Percentiles rank a stretch among this genome's conserved stretches.
Evolutionary conservation across 2,113 vertebrate species (phyloP).

Genomic region (Prionailurus bengalensis): DNA sequence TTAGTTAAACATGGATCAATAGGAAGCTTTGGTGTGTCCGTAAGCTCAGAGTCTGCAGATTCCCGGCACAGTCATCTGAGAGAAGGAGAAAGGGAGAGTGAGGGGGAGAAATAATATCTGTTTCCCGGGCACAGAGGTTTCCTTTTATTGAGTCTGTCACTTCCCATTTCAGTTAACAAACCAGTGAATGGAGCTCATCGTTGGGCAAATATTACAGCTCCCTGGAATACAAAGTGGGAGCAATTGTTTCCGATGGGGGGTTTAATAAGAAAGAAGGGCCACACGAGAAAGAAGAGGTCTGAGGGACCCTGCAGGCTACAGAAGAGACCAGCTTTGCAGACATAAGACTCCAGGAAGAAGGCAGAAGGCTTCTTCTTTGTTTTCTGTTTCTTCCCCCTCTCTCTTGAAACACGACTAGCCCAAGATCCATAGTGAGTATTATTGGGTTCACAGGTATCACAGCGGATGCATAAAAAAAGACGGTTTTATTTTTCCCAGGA

Average conservation of each 20-base stretch:
- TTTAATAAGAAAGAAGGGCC: constrained; percentile 64
- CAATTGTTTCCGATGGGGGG: constrained; percentile 75
- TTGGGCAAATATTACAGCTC: constrained; percentile 87
- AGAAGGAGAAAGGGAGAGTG: constrained; percentile 79
- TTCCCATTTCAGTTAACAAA: constrained; percentile 94
- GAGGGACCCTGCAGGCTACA: not conserved
- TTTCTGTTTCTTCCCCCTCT: no score
- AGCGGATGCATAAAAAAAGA: not conserved
- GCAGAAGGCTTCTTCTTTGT: not conserved
- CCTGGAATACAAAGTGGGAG: constrained; percentile 80
- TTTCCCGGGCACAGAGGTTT: constrained; percentile 90
- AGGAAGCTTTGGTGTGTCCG: constrained; percentile 79
- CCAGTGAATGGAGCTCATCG: constrained; percentile 87
- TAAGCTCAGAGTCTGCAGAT: constrained; percentile 79
- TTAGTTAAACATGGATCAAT: constrained; percentile 88
- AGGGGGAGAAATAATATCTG: constrained; percentile 86
- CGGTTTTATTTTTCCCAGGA: not conserved
- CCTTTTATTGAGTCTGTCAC: constrained; percentile 94
- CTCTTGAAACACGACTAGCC: not conserved
- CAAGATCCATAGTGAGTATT: not conserved
- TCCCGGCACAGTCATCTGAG: constrained; percentile 84
- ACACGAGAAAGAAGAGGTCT: not conserved
- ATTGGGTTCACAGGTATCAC: not conserved
- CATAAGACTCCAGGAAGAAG: not conserved
- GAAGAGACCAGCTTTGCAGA: not conserved